A percentile compares a stretch with the other conserved stretches of the same genome.
Conservation (phyloP, 2,113 vertebrate species). For the Epinephelus fuscoguttatus region DNA sequence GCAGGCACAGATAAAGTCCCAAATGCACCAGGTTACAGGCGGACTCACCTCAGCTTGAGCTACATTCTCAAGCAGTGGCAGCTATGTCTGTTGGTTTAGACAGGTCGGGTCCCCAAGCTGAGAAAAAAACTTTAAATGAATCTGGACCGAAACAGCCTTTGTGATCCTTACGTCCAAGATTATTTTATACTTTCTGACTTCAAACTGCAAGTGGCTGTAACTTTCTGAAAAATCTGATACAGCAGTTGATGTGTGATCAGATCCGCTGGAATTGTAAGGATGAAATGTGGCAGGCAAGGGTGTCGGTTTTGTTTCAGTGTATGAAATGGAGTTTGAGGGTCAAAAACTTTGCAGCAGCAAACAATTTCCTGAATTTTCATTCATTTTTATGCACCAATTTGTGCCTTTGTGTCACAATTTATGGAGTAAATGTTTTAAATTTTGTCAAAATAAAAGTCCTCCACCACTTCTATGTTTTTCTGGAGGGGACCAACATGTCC, state of each 20-base stretch:
- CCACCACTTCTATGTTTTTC: too few species aligned
- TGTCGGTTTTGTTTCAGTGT: too few species aligned
- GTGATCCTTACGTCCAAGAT: background rate
- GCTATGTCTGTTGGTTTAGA: slow-evolving; percentile 28
- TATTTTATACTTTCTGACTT: slow-evolving; percentile 4
- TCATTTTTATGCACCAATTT: too few species aligned
- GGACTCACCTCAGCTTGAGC: slow-evolving; percentile 34
- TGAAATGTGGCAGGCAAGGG: too few species aligned
- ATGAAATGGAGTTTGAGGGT: too few species aligned
- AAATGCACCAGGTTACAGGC: slow-evolving; percentile 44
- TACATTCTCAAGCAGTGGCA: slow-evolving; percentile 13
- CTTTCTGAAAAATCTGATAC: slow-evolving; percentile 1
- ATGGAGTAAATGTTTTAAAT: too few species aligned
- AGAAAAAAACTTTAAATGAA: slow-evolving; percentile 10
- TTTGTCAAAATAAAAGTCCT: too few species aligned
- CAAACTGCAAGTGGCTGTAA: slow-evolving; percentile 12
- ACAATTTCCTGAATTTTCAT: too few species aligned
- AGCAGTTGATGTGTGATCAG: slow-evolving; percentile 12
- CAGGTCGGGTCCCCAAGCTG: background rate
- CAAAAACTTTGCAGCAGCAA: too few species aligned
- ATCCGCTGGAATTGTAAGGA: too few species aligned
- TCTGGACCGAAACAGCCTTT: slow-evolving; percentile 14
- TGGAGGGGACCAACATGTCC: too few species aligned
- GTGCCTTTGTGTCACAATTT: too few species aligned
- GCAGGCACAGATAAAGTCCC: slow-evolving; percentile 45